These are phyloP conservation scores for Coreoperca whiteheadi DNA, from an alignment of 2,113 vertebrate species.

Conservation along the genomic window DNA sequence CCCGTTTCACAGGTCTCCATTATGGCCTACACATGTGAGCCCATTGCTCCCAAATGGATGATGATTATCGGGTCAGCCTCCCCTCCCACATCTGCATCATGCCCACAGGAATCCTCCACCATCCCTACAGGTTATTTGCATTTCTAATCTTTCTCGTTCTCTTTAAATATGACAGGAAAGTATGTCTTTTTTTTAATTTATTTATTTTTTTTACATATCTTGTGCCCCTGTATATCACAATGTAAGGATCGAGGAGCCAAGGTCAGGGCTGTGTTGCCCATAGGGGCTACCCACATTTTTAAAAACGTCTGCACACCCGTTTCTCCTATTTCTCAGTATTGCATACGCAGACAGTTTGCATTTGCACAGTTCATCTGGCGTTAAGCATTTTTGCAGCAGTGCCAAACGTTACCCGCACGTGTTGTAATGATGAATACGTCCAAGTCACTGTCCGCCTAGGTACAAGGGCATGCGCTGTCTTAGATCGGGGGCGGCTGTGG, in stretches of 20 bases:
- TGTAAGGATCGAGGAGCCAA: neutral
- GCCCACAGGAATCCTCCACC: neutral
- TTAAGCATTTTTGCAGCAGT: neutral
- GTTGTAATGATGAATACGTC: neutral
- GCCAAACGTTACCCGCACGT: neutral
- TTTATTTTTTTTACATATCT: too few species aligned
- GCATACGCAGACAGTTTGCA: too few species aligned
- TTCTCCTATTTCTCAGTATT: neutral
- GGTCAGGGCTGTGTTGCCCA: neutral
- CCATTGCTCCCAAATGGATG: conserved; percentile 63
- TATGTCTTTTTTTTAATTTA: neutral
- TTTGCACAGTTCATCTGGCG: neutral
- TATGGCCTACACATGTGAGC: conserved; percentile 36
- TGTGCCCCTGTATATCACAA: neutral
- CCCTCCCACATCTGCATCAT: conserved; percentile 31
- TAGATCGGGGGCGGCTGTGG: too few species aligned
- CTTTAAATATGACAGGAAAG: neutral
- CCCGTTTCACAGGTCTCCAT: conserved; percentile 55
- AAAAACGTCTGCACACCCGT: neutral
- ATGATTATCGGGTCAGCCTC: conserved; percentile 42
- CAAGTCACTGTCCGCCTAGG: neutral
- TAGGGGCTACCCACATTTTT: neutral
- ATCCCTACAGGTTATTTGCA: conserved; percentile 60
- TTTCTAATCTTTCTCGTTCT: conserved; percentile 16
- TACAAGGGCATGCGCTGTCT: neutral